Conservation (phyloP, 2,888 invertebrate genomes). For the Escarpia spicata region DNA sequence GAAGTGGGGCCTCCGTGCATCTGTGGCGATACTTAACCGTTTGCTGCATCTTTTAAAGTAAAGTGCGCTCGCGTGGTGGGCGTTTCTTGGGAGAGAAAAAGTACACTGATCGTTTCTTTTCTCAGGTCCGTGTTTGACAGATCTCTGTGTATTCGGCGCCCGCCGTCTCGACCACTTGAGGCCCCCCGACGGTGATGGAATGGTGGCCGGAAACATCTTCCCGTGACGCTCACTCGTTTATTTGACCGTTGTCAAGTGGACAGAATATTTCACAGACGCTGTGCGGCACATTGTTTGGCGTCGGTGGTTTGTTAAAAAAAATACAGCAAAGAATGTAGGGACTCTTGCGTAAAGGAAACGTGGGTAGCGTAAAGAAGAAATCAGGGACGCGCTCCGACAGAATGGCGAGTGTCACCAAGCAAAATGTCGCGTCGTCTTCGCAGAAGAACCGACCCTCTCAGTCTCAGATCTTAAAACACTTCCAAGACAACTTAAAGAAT, state of each 20-base stretch:
- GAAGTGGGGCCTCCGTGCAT: not conserved
- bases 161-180: not conserved
- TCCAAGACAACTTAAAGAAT: not conserved
- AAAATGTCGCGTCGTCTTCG: not conserved
- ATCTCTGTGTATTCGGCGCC: not conserved
- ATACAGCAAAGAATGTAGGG: not conserved
- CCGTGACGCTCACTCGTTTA: not conserved
- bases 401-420: not conserved
- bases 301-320: not conserved
- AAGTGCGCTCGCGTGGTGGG: not conserved
- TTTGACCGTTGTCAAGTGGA: not conserved
- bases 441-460: not conserved
- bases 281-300: not conserved
- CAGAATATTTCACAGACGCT: not conserved
- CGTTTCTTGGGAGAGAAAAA: not conserved
- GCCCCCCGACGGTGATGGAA: not conserved
- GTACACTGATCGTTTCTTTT: not conserved
- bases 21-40: not conserved
- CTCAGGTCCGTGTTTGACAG: not conserved
- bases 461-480: not conserved
- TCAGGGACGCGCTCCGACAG: not conserved
- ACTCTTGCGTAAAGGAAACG: not conserved
- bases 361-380: not conserved
- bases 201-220: slow-evolving; percentile 8
- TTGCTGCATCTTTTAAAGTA: not conserved